Evolutionary conservation across 2,888 invertebrate genomes (phyloP), one percentile per base, ranked within the genome.

Genomic region (Pecten maximus): DNA sequence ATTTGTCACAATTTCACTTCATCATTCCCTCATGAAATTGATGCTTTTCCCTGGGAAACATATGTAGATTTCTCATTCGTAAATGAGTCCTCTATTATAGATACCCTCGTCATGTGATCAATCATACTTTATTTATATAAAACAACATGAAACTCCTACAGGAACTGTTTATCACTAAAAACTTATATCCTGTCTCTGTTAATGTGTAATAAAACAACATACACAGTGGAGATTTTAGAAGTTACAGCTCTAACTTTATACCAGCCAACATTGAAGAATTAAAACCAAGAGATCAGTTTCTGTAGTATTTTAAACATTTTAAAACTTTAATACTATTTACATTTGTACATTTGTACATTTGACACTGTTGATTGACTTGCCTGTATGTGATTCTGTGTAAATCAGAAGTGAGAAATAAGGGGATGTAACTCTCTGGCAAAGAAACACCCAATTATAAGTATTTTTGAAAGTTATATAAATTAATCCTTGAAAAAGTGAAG

Each of bases 1-100:
- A 74, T 74, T 74, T 74, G 74, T 74, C 74, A 74, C 74, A 35
- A 74, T 74, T 74, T 74, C 74, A 74, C 74, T 74, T 74, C 74
- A 74, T 74, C 74, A 74, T 74, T 74, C 74, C 74, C 74, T 74
- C 74, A 74, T 74, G 74, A 74, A 74, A 74, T 28, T 28, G 54
- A 54, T 54, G 74, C 74, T 28, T 23, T 28, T 74, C 28, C 74
- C 74, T 35, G 8, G 74, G 74, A 74, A 35, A 74, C 74, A 74
- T 74, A 74, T 74, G 74, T 74, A 35, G 74, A 74, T 74, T 74
- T 74, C 74, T 74, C 74, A 28, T 35, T 35, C 8, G 74, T 74
- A 74, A 74, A 74, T 74, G 74, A 74, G 15, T 54, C 2, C 8
- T 54, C 50, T 54, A 54, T 54, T 54, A 54, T 23, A 19, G 3